Percentiles rank a stretch among this genome's conserved stretches.
Conservation (phyloP, 2,797 vertebrate species). For the Brachymystax lenok region DNA sequence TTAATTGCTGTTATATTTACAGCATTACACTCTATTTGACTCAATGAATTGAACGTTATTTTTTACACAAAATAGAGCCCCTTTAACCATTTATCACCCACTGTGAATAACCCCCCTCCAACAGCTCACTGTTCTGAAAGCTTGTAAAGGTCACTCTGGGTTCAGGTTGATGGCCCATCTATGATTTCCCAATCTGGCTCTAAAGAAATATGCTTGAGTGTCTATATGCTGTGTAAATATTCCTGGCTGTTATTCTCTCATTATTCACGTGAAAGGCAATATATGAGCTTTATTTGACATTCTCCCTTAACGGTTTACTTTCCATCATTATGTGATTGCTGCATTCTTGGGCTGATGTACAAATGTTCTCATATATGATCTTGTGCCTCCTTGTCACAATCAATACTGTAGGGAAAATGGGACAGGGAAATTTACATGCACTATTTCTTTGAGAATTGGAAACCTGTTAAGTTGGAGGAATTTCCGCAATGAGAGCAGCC, state of each 20-base stretch:
- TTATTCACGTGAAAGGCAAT: slow-evolving; percentile 33
- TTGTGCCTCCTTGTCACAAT: slow-evolving; percentile 71
- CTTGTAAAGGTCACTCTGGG: slow-evolving; percentile 30
- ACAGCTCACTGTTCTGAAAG: slow-evolving; percentile 27
- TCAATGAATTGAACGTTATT: slow-evolving; percentile 26
- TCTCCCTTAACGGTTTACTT: slow-evolving; percentile 44
- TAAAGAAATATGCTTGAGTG: slow-evolving; percentile 37
- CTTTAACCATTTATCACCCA: background rate
- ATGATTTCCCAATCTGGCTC: slow-evolving; percentile 63
- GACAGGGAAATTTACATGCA: slow-evolving; percentile 75
- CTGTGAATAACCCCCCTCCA: background rate
- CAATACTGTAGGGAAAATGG: slow-evolving; percentile 69
- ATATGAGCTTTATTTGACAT: slow-evolving; percentile 58
- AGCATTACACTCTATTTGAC: slow-evolving; percentile 8
- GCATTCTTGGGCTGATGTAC: slow-evolving; percentile 60
- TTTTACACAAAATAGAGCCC: slow-evolving; percentile 15
- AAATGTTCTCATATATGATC: slow-evolving; percentile 69
- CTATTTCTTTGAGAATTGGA: slow-evolving; percentile 69
- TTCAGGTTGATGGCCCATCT: slow-evolving; percentile 49
- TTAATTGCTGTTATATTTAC: slow-evolving; percentile 39
- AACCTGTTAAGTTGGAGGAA: slow-evolving; percentile 61
- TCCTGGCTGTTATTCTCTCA: slow-evolving; percentile 43
- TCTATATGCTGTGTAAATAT: slow-evolving; percentile 52
- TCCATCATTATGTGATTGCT: slow-evolving; percentile 50
- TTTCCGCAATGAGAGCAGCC: slow-evolving; percentile 54